phyloP scores from a whole-genome alignment of 2,113 vertebrate species.

The Rhinopithecus roxellana region DNA sequence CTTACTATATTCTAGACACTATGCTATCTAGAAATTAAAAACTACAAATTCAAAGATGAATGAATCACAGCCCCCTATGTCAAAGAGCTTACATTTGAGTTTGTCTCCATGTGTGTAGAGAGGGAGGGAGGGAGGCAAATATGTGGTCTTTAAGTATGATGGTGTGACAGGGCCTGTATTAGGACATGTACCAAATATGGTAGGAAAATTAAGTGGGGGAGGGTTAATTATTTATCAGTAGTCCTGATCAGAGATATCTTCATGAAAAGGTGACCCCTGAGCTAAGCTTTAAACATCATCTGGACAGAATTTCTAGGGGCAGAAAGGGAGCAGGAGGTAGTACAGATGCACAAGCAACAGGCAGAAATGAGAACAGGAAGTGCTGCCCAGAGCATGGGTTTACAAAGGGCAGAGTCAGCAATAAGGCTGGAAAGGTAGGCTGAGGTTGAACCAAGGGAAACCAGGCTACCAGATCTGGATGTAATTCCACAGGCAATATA shows the following conservation, averaged over 20 bases:
- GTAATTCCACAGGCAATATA: background rate
- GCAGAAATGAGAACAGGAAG: background rate
- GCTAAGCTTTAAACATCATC: background rate
- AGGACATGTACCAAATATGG: background rate
- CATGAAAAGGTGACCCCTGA: background rate
- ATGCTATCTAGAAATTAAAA: conserved; percentile 1
- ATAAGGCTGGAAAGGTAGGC: background rate
- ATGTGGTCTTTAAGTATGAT: background rate
- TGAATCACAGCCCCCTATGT: background rate
- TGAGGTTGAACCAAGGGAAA: background rate
- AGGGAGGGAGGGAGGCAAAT: background rate
- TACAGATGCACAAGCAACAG: background rate
- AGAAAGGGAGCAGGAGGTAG: background rate
- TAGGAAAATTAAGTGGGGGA: background rate
- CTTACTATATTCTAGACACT: background rate
- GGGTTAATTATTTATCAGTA: background rate
- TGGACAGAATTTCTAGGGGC: background rate
- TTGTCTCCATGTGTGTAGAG: background rate
- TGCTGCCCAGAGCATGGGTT: background rate
- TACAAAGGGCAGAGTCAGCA: background rate
- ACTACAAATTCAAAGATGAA: conserved; percentile 8
- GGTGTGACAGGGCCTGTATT: background rate
- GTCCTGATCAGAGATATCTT: background rate
- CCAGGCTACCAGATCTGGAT: background rate
- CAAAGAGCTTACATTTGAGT: background rate